Evolutionary conservation across 1,140 invertebrate genomes (phyloP), one percentile per base, ranked within the genome.

Genomic region (Meloidogyne chitwoodi): DNA sequence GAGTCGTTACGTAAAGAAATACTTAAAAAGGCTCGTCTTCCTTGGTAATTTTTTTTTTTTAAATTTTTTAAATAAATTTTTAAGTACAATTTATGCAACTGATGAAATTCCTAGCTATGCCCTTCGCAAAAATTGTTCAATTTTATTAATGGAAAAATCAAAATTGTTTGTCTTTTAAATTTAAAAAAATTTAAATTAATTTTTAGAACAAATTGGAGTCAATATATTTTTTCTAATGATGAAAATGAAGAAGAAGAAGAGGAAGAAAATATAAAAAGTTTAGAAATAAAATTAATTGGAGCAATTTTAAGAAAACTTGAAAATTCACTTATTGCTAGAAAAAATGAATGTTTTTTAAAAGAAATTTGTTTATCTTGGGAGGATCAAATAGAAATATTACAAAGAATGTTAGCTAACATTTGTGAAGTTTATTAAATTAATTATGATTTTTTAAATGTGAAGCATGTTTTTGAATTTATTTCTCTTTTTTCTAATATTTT

Each of bases 1-100:
- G 68, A 62, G 6, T 27, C 68, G 19, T 31, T 78, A 24, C 66
- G 41, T 79, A 22, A 68, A 78, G 73, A 78, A 68, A 72, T 81
- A 22, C 41, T 83, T 19, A 27, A 74, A 31, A 78, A 84, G 19
- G 71, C 68, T 19, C 44, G 27, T 19, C 44, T 83, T 6, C 64
- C 75, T 8, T 77, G 77, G 79, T 81, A 31, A 56, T 41, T 65
- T 67, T 24, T 44, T 22, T 38, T 16, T 34, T 44, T 38, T 56
- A 44, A 24, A 70, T 67, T 16, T 41, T 19, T 16, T n/a, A 56
- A 19, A 22, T 41, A 14, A n/a, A 19, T 12, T 76, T 27, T 81
- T 74, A 24, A 83, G 81, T 68, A 78, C 80, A 27, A 76, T 85
- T 8, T 84, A 84, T 62, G 78, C 77, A 26, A 80, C 72, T 6